A percentile compares a stretch with the other conserved stretches of the same genome.
Evolutionary conservation across 2,888 invertebrate species (phyloP).

Genomic region (Sinhomidia bicolor): DNA sequence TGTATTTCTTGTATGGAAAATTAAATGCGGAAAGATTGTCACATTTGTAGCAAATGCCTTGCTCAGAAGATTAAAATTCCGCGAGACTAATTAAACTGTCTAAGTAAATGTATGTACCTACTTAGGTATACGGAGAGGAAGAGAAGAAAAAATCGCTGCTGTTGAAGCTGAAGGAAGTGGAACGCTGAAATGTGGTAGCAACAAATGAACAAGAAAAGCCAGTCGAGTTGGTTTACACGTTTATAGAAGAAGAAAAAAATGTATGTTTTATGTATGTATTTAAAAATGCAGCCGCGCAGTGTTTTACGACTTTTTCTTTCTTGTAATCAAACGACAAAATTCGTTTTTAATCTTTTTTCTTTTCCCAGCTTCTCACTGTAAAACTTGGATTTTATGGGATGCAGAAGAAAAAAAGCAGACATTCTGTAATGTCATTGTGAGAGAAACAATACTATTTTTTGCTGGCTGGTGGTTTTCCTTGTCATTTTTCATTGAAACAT

Average conservation of each 20-base stretch:
- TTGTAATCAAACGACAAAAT: conserved; percentile 45
- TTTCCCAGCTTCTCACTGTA: background rate
- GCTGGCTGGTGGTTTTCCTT: background rate
- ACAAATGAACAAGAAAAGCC: background rate
- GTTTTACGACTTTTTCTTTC: background rate
- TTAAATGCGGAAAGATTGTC: conserved; percentile 56
- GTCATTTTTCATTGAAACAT: conserved; percentile 18
- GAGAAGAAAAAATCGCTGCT: background rate
- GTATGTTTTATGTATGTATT: background rate
- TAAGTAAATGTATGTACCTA: background rate
- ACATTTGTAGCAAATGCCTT: conserved; percentile 48
- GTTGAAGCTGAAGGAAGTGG: background rate
- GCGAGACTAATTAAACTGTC: conserved; percentile 63
- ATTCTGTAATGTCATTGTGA: background rate
- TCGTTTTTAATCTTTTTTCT: conserved; percentile 18
- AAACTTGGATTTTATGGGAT: conserved; percentile 14
- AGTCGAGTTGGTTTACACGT: background rate
- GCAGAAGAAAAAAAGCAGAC: background rate
- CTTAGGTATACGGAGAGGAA: background rate
- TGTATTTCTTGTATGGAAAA: conserved; percentile 29
- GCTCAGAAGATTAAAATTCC: conserved; percentile 58
- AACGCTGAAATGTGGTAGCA: conserved; percentile 20
- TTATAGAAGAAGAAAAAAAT: too few relatives aligned
- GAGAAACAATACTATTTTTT: background rate
- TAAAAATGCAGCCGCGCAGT: background rate